These are phyloP conservation scores for Microplitis manilae DNA, from an alignment of 2,888 invertebrate species.

Conservation along the genomic window DNA sequence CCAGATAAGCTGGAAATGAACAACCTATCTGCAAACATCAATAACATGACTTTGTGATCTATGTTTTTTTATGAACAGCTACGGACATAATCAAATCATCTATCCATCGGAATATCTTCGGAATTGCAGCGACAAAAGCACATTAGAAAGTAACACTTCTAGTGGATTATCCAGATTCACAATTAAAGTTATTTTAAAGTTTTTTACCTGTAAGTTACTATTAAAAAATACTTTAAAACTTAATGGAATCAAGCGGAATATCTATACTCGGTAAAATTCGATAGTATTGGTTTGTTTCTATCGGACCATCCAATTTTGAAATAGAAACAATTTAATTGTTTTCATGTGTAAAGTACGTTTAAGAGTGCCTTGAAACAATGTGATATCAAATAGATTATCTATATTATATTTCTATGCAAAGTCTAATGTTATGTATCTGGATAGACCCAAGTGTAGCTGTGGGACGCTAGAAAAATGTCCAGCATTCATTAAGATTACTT, in stretches of 20 bases:
- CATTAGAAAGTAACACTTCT: background rate
- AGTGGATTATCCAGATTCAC: background rate
- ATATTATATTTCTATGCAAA: background rate
- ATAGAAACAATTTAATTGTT: background rate
- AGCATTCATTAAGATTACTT: background rate
- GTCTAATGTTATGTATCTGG: background rate
- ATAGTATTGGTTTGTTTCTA: background rate
- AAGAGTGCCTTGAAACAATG: background rate
- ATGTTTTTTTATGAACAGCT: background rate
- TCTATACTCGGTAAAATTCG: background rate
- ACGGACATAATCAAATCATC: background rate
- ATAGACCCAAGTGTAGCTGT: background rate
- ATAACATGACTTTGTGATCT: background rate
- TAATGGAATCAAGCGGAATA: background rate
- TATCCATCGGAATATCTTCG: background rate
- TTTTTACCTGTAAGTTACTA: background rate
- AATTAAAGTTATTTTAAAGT: background rate
- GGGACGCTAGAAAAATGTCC: background rate
- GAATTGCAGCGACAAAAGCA: background rate
- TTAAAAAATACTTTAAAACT: background rate
- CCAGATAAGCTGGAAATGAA: background rate
- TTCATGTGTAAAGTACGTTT: background rate
- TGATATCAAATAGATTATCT: background rate
- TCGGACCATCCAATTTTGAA: background rate
- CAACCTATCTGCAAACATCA: background rate